Conservation (phyloP, 2,797 vertebrate species). For the Schizothorax lantsangensis region DNA sequence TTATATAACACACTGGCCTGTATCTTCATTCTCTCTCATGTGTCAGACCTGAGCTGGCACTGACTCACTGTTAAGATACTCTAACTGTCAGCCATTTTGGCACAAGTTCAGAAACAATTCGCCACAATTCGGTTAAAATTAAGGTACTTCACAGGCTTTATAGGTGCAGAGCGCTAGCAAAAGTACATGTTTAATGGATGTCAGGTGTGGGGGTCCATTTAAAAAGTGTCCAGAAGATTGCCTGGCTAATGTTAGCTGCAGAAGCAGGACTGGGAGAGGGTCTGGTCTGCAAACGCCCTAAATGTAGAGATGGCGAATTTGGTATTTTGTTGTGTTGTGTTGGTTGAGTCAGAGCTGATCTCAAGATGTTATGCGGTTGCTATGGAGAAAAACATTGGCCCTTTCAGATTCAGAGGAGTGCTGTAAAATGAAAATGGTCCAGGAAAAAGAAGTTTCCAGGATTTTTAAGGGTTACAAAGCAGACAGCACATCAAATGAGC, state of each 20-base stretch:
- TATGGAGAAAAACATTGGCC: conserved; percentile 83
- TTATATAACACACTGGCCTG: conserved; percentile 70
- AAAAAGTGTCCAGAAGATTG: conserved; percentile 42
- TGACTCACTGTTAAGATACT: conserved; percentile 46
- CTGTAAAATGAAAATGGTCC: conserved; percentile 82
- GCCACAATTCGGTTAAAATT: conserved; percentile 2
- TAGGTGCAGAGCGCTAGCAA: background rate
- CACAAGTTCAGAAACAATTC: conserved; percentile 7
- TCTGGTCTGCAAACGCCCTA: conserved; percentile 68
- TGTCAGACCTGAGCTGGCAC: conserved; percentile 68
- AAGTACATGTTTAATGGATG: conserved; percentile 46
- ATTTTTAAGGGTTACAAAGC: conserved; percentile 76
- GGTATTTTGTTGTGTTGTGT: conserved; percentile 80
- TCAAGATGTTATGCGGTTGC: conserved; percentile 80
- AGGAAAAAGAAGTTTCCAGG: conserved; percentile 81
- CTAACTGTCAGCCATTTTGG: conserved; percentile 27
- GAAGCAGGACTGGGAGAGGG: conserved; percentile 66
- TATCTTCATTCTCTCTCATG: conserved; percentile 58
- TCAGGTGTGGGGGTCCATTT: conserved; percentile 47
- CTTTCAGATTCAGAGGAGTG: conserved; percentile 67
- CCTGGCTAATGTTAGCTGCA: conserved; percentile 62
- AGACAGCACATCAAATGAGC: conserved; percentile 72
- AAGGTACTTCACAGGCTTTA: conserved; percentile 10
- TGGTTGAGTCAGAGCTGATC: conserved; percentile 82
- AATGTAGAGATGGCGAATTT: conserved; percentile 66